phyloP scores from a whole-genome alignment of 2,888 invertebrate genomes.

The Taphrorychus bicolor region DNA sequence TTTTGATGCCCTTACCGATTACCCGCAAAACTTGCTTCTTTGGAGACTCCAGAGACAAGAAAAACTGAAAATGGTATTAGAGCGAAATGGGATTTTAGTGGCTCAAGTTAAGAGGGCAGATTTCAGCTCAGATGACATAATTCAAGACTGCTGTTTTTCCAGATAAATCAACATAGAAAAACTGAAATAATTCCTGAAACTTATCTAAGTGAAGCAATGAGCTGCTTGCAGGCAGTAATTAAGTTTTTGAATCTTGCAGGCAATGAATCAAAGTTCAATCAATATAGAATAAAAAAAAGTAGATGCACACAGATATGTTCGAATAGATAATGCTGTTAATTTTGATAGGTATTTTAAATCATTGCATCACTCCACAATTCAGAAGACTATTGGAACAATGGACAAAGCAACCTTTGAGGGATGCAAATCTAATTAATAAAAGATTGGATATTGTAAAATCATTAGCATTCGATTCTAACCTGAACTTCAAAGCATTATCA shows the following conservation, averaged over 20 bases:
- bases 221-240: conserved; percentile 77
- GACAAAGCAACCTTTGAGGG: conserved; percentile 92
- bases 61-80: conserved; percentile 71
- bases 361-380: conserved; percentile 87
- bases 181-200: conserved; percentile 78
- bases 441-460: conserved; percentile 86
- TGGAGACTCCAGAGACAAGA: no score
- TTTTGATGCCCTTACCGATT: no score
- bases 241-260: conserved; percentile 83
- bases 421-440: conserved; percentile 81
- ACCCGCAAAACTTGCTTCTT: no score
- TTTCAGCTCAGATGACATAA: conserved; percentile 73
- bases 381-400: conserved; percentile 86
- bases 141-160: conserved; percentile 78
- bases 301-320: conserved; percentile 74
- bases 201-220: conserved; percentile 73
- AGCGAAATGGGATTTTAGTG: conserved; percentile 76
- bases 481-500: conserved; percentile 73
- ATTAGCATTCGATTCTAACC: conserved; percentile 68
- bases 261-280: conserved; percentile 79
- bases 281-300: conserved; percentile 66
- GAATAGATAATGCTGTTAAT: conserved; percentile 87
- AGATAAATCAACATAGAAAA: conserved; percentile 76
- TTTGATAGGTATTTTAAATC: conserved; percentile 79
- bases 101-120: conserved; percentile 70